Evolutionary conservation across 2,888 invertebrate species (phyloP).

Genomic region (Microplitis manilae): DNA sequence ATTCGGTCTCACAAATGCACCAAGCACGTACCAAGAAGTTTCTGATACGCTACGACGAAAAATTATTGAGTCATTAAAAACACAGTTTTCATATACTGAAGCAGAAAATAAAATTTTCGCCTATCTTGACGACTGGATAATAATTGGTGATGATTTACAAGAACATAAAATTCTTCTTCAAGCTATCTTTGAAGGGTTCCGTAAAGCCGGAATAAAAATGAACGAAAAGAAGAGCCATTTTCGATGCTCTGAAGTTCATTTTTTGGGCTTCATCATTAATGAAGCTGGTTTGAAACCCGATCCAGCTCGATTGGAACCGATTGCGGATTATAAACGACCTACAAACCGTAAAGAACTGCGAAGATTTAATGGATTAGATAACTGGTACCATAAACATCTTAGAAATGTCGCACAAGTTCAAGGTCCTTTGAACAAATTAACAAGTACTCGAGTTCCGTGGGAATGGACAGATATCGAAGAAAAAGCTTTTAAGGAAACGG

Average conservation of each 20-base stretch:
- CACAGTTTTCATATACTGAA: too few relatives aligned
- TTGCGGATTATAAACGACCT: constrained; percentile 24
- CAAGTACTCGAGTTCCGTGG: neutral
- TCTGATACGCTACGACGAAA: neutral
- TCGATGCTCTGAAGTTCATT: neutral
- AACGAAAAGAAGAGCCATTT: neutral
- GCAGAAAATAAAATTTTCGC: neutral
- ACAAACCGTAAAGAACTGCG: constrained; percentile 16
- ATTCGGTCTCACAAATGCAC: neutral
- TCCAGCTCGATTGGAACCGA: constrained; percentile 16
- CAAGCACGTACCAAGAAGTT: neutral
- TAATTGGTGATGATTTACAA: neutral
- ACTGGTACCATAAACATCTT: constrained; percentile 32
- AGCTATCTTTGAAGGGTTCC: neutral
- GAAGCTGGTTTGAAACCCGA: constrained; percentile 10
- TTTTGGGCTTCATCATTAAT: constrained; percentile 25
- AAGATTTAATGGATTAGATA: constrained; percentile 20
- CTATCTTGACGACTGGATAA: neutral
- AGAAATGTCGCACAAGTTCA: neutral
- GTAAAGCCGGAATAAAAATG: neutral
- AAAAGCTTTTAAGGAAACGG: neutral
- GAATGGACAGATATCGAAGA: neutral
- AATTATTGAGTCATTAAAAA: neutral
- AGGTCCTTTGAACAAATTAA: neutral
- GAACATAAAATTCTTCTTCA: neutral